Evolutionary conservation across 53 echinoderm and acorn worm genomes (phyloP).

Genomic region (Holothuria scabra): DNA sequence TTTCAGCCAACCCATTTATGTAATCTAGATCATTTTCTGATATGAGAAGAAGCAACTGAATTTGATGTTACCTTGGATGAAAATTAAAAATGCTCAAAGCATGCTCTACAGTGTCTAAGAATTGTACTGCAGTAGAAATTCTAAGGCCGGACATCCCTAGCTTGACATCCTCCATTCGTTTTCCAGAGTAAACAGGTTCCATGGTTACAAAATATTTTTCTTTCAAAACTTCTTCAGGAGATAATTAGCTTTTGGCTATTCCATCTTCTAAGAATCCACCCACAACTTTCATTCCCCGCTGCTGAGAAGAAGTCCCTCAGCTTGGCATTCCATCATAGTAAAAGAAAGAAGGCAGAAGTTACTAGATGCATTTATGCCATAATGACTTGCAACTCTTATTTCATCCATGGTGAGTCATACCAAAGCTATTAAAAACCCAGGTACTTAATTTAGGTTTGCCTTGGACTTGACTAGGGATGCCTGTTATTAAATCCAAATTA

Average conservation of each 20-base stretch:
- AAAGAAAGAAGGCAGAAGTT: no score
- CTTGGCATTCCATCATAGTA: no score
- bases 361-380: not conserved
- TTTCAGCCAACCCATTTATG: no score
- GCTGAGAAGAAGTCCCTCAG: no score
- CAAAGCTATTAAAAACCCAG: slow-evolving; percentile 13
- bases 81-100: no score
- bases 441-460: slow-evolving; percentile 12
- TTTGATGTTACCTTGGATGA: no score
- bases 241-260: slow-evolving; percentile 22
- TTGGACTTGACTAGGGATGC: not conserved
- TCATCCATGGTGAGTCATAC: slow-evolving; percentile 3
- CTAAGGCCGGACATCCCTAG: no score
- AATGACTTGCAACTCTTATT: slow-evolving; percentile 23
- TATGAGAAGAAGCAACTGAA: no score
- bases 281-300: not conserved
- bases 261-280: slow-evolving; percentile 9
- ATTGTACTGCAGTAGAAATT: no score
- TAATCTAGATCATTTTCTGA: no score
- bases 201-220: slow-evolving; percentile 31
- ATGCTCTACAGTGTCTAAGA: no score
- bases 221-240: not conserved
- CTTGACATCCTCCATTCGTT: no score
- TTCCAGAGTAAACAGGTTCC: not conserved
- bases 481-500: slow-evolving; percentile 4